Conservation (phyloP, 2,888 invertebrate species). For the Hanleya hanleyi region DNA sequence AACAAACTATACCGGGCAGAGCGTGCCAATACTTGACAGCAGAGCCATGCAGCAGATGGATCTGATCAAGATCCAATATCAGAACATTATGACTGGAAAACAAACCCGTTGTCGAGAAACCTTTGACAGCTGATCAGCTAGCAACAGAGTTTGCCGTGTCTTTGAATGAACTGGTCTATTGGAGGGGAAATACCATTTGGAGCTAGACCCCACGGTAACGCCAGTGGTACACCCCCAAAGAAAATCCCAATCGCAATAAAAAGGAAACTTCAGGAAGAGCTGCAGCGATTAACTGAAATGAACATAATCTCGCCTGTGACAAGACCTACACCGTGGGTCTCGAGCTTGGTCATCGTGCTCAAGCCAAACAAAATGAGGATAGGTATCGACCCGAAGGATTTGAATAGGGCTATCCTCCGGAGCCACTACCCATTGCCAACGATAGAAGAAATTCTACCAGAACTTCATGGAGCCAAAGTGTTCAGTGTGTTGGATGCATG, state of each 20-base stretch:
- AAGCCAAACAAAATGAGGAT: no score
- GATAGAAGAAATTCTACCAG: conserved; percentile 41
- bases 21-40: no score
- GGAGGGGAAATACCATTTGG: conserved; percentile 18
- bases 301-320: no score
- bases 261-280: no score
- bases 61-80: conserved; percentile 9
- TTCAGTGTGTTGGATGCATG: conserved; percentile 36
- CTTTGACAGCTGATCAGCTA: neutral
- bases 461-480: conserved; percentile 35
- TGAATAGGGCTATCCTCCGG: conserved; percentile 37
- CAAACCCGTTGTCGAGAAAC: neutral
- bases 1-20: neutral
- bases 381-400: conserved; percentile 39
- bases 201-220: conserved; percentile 16
- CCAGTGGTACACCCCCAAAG: no score
- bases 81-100: neutral
- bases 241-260: no score
- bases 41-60: no score
- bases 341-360: conserved; percentile 32
- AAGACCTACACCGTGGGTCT: no score
- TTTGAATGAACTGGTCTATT: no score
- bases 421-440: conserved; percentile 36
- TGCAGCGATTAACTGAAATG: conserved; percentile 29
- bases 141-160: no score